Evolutionary conservation across 1,140 invertebrate species (phyloP), one percentile per base, ranked within the genome.

Genomic region (Patella vulgata): DNA sequence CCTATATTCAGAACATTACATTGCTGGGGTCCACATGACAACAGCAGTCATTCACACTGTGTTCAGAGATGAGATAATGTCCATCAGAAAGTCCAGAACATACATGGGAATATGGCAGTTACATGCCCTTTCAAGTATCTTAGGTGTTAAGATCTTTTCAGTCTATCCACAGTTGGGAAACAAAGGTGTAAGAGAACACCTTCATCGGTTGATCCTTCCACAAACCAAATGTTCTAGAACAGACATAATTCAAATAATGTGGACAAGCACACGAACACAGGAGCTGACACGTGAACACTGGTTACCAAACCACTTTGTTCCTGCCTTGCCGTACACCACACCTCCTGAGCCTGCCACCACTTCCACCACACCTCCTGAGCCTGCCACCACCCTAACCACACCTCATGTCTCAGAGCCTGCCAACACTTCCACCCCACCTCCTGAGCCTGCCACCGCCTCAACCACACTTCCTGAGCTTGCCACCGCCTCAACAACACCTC

Each of bases 41-140:
- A n/a, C n/a, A n/a, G n/a, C n/a, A n/a, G n/a, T 19, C 27, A 19
- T 39, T 39, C 33, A 25, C 5, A 19, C 3, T 39, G 11, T 11
- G 2, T 54, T 39, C 19, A 39, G 42, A 21, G 31, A 4, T 5
- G 65, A 67, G 39, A 36, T 62, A 21, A 53, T 61, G 59, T 58
- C 57, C 25, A 62, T 62, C 30, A 40, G 30, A 14, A 27, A 40
- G 21, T 14, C 43, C 14, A 58, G 54, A 47, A 25, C 42, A 1
- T 58, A 47, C 33, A 67, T 62, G 59, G 65, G 54, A 25, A 67
- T 62, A 19, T 67, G 54, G 59, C 65, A 67, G 47, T 23, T 67
- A 8, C 52, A 43, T 62, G 59, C 42, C 11, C n/a, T 62, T 6
- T 61, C 59, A 11, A 58, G 47, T 23, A 40, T 62, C 21, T 25